These are phyloP conservation scores for Lagodon rhomboides DNA, from an alignment of 2,797 vertebrate species.

Conservation along the genomic window DNA sequence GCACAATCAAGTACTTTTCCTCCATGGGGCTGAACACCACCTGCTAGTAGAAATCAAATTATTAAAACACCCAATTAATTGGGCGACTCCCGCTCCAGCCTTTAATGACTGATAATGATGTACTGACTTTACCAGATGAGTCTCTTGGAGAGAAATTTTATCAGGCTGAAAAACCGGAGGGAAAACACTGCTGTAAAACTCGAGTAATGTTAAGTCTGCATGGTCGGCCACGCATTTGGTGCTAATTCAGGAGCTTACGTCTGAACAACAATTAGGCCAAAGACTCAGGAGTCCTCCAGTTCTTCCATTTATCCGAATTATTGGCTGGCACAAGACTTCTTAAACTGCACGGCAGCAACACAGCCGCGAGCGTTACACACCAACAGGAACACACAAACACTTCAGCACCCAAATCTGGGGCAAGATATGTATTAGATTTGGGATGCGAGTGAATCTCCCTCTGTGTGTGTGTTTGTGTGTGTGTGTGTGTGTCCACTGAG, in stretches of 20 bases:
- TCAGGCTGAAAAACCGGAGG: neutral
- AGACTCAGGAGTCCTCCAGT: neutral
- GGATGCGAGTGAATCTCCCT: constrained; percentile 9
- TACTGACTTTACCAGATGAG: constrained; percentile 23
- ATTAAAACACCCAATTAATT: constrained; percentile 39
- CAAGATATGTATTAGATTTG: constrained; percentile 24
- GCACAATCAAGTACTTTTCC: constrained; percentile 12
- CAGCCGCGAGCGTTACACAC: neutral
- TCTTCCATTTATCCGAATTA: constrained; percentile 1
- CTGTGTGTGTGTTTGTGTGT: neutral
- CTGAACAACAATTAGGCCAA: constrained; percentile 31
- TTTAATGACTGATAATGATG: constrained; percentile 36
- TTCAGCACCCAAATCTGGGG: constrained; percentile 29
- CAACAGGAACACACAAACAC: constrained; percentile 3
- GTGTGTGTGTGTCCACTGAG: constrained; percentile 32
- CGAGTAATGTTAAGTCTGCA: constrained; percentile 9
- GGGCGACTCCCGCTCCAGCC: constrained; percentile 1
- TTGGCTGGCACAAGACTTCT: neutral
- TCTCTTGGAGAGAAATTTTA: neutral
- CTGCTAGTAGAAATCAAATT: constrained; percentile 40
- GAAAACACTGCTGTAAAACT: constrained; percentile 2
- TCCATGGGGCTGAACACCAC: constrained; percentile 24
- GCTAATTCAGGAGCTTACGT: constrained; percentile 29
- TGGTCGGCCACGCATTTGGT: constrained; percentile 9
- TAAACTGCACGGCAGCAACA: neutral